phyloP scores from a whole-genome alignment of 2,888 invertebrate genomes.

The Yponomeuta evonymella region DNA sequence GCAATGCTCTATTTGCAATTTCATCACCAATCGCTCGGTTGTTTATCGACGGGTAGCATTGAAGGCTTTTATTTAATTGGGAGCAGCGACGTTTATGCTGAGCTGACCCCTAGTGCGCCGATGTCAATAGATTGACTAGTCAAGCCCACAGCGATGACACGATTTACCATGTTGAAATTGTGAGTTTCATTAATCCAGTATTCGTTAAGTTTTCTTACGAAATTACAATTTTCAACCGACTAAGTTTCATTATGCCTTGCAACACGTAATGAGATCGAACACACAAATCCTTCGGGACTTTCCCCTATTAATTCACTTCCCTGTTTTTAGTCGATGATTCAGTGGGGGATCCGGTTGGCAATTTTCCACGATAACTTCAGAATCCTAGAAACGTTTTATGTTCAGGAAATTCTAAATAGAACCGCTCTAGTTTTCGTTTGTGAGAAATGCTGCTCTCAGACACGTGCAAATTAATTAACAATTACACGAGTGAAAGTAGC shows the following conservation, averaged over 20 bases:
- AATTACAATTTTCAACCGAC: not conserved
- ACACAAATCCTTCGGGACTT: constrained; percentile 65
- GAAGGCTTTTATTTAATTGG: constrained; percentile 45
- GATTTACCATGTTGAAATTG: too few relatives aligned
- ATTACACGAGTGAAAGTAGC: not conserved
- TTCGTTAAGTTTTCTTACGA: too few relatives aligned
- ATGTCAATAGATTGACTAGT: too few relatives aligned
- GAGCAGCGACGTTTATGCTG: constrained; percentile 18
- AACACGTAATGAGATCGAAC: constrained; percentile 49
- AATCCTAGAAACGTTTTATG: constrained; percentile 1
- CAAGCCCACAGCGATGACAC: too few relatives aligned
- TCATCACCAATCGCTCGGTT: constrained; percentile 41
- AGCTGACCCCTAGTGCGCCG: not conserved
- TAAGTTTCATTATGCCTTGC: not conserved
- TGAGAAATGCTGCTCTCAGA: not conserved
- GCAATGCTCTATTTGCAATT: constrained; percentile 54
- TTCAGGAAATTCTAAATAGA: not conserved
- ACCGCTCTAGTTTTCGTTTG: not conserved
- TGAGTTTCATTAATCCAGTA: too few relatives aligned
- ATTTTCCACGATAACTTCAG: constrained; percentile 21
- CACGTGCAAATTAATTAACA: not conserved
- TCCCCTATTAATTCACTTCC: constrained; percentile 70
- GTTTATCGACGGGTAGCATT: constrained; percentile 40
- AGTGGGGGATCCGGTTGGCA: constrained; percentile 32
- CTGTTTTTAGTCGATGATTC: constrained; percentile 37